These are phyloP conservation scores for Bovichtus diacanthus DNA, from an alignment of 2,797 vertebrate species.

Conservation along the genomic window DNA sequence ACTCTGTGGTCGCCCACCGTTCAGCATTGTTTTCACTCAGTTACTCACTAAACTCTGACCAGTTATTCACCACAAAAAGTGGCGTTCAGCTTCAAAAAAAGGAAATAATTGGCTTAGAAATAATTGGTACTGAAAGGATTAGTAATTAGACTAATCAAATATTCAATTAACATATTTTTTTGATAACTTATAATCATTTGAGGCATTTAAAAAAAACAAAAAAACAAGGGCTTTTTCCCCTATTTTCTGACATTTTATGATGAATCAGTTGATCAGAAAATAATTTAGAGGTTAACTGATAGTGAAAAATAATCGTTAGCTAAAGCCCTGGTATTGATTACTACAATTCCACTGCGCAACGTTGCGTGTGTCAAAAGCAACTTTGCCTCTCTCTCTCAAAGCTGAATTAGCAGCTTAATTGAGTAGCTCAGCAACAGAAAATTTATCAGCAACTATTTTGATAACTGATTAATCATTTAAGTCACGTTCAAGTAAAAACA, in stretches of 20 bases:
- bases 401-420: neutral
- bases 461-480: neutral
- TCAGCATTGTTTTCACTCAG: slow-evolving; percentile 54
- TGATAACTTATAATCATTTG: neutral
- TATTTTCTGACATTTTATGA: neutral
- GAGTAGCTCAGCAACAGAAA: neutral
- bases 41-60: slow-evolving; percentile 45
- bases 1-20: slow-evolving; percentile 50
- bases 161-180: neutral
- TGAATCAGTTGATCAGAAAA: neutral
- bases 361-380: neutral
- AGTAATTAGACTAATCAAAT: neutral
- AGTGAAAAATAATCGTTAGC: neutral
- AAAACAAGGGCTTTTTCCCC: neutral
- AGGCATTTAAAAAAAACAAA: neutral
- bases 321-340: neutral
- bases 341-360: neutral
- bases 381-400: neutral
- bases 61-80: slow-evolving; percentile 30
- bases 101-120: neutral
- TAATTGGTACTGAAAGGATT: neutral
- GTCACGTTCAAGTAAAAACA: neutral
- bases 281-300: neutral
- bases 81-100: slow-evolving; percentile 12
- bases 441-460: neutral